Evolutionary conservation across 2,113 vertebrate genomes (phyloP).

Genomic region (Oenanthe oenanthe): DNA sequence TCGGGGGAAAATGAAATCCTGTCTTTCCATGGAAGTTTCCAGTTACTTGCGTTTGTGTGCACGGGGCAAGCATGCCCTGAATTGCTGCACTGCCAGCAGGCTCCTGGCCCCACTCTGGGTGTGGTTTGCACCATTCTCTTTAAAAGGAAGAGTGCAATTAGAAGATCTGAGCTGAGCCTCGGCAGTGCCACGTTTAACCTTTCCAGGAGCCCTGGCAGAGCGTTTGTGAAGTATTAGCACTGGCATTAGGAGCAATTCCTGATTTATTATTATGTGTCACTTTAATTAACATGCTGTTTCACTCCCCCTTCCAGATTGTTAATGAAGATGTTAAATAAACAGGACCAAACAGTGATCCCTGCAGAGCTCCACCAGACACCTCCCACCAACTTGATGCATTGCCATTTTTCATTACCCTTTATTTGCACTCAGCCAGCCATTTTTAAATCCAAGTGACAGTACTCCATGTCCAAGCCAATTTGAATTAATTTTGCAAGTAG

Average conservation of each 20-base stretch:
- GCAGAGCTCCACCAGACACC: slow-evolving; percentile 36
- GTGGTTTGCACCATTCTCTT: neutral
- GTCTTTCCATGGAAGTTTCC: neutral
- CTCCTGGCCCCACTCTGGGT: neutral
- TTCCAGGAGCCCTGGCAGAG: neutral
- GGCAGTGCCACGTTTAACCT: neutral
- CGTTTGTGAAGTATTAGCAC: slow-evolving; percentile 3
- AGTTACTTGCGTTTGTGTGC: neutral
- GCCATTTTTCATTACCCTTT: slow-evolving; percentile 53
- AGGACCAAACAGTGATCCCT: slow-evolving; percentile 63
- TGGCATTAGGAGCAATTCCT: slow-evolving; percentile 60
- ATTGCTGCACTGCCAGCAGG: neutral
- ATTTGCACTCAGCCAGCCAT: slow-evolving; percentile 61
- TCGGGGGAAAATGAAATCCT: neutral
- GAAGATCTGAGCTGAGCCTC: neutral
- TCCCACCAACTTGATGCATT: slow-evolving; percentile 9
- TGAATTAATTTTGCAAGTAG: slow-evolving; percentile 73
- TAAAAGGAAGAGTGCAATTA: neutral
- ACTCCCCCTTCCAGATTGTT: slow-evolving; percentile 70
- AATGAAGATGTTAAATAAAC: slow-evolving; percentile 76
- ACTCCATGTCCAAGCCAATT: slow-evolving; percentile 63
- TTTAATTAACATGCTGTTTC: slow-evolving; percentile 74
- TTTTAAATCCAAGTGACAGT: slow-evolving; percentile 61
- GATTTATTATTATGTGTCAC: slow-evolving; percentile 63
- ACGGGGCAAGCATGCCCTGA: neutral